Base-by-base conservation (phyloP, 1,140 invertebrate species). In the Drosophila aff. region DNA sequence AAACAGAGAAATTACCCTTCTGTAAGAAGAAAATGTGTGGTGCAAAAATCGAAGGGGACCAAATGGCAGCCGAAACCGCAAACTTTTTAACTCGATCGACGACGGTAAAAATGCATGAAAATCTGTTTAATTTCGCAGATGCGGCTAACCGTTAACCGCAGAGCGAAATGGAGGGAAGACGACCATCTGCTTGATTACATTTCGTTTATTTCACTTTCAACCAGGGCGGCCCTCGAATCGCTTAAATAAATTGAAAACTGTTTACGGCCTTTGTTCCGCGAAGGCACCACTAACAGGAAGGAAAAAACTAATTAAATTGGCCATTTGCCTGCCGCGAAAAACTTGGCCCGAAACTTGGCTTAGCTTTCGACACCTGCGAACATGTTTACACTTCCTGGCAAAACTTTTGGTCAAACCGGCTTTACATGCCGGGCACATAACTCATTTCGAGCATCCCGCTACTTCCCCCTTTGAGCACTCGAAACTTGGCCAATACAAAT, bases 131-230 rank as follows among this genome's bases (percentile, higher is more conserved):
- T 75, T 82, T 69, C 68, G 21, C 75, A 68, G 75, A 71, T 79
- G 80, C 57, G 77, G 59, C 82, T 68, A 63, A 71, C 77, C 77
- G 44, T 73, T 68, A 74, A 49, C 41, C 65, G 13, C 60, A 31
- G 28, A 64, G 46, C 5, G 46, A 68, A 50, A 38, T 33, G 18
- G 38, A 44, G 44, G 28, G 6, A 68, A 71, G 61, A 65, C 55
- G 62, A 44, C 78, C 82, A 85, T 85, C 82, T 85, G 78, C 82
- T 85, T 85, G 82, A 85, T 85, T 85, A 85, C 69, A 85, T 76
- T 81, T 68, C 74, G 60, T 78, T 64, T 58, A 76, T 71, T 81
- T 72, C 40, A 49, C 40, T 18, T 49, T 44, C 38, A 10, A 8
- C 1, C 52, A 23, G n/a, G 59, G 28, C 61, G 61, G 64, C 33